Conservation (phyloP, 2,113 vertebrate genomes). For the Peromyscus leucopus region DNA sequence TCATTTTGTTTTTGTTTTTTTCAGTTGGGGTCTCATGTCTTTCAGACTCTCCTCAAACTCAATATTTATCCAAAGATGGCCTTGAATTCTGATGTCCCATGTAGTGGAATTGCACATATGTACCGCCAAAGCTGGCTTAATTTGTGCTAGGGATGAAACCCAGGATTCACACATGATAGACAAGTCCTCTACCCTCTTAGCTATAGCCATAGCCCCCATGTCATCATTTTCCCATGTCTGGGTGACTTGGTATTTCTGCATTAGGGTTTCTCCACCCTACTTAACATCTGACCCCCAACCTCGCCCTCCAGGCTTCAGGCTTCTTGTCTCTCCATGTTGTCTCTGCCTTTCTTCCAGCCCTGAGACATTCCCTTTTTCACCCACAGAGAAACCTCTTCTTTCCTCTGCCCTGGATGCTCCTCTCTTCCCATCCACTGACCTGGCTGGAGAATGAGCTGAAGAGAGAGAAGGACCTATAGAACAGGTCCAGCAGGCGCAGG, state of each 20-base stretch:
- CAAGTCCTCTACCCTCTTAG: no score
- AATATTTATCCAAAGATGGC: background rate
- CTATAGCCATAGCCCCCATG: accelerated
- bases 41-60: background rate
- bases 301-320: background rate
- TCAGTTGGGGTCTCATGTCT: background rate
- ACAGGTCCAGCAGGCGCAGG: slow-evolving; percentile 1
- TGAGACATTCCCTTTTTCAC: background rate
- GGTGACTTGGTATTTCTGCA: background rate
- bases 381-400: background rate
- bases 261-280: background rate
- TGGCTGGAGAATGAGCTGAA: slow-evolving; percentile 60
- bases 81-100: background rate
- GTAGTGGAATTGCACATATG: background rate
- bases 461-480: background rate
- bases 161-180: background rate
- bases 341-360: background rate
- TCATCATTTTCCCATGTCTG: background rate
- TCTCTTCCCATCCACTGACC: slow-evolving; percentile 65
- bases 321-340: background rate
- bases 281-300: background rate
- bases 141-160: background rate
- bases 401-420: accelerated
- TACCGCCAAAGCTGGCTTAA: no score
- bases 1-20: background rate